Evolutionary conservation across 2,113 vertebrate genomes (phyloP).

Genomic region (Paradisaea rubra): DNA sequence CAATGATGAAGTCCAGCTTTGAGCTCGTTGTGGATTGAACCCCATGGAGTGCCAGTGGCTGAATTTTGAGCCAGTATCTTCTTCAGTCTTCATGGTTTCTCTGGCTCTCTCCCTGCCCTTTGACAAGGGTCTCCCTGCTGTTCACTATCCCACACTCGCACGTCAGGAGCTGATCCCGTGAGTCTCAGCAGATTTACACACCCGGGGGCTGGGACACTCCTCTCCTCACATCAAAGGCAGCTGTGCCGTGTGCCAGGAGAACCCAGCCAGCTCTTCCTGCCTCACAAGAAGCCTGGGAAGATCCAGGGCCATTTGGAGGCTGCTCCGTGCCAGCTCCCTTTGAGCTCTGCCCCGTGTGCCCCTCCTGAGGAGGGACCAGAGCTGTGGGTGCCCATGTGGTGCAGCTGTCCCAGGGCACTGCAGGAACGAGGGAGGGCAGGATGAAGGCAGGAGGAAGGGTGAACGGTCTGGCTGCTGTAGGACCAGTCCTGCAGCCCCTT

Average conservation of each 20-base stretch:
- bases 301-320: fast-evolving
- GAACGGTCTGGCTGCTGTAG: background rate
- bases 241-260: background rate
- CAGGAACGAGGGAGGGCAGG: background rate
- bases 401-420: background rate
- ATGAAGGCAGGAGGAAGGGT: background rate
- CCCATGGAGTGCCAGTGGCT: background rate
- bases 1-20: background rate
- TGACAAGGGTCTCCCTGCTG: background rate
- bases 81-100: background rate
- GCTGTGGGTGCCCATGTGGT: background rate
- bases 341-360: fast-evolving
- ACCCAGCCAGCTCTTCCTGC: background rate
- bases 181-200: background rate
- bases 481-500: background rate
- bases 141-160: background rate
- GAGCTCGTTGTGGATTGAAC: fast-evolving
- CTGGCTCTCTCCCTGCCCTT: background rate
- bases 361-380: background rate
- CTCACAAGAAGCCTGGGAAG: background rate
- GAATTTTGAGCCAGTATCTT: background rate
- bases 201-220: background rate
- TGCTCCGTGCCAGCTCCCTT: background rate
- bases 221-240: background rate
- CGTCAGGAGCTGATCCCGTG: background rate